Base-by-base conservation (phyloP, 2,888 invertebrate genomes). In the Odontothrips loti region DNA sequence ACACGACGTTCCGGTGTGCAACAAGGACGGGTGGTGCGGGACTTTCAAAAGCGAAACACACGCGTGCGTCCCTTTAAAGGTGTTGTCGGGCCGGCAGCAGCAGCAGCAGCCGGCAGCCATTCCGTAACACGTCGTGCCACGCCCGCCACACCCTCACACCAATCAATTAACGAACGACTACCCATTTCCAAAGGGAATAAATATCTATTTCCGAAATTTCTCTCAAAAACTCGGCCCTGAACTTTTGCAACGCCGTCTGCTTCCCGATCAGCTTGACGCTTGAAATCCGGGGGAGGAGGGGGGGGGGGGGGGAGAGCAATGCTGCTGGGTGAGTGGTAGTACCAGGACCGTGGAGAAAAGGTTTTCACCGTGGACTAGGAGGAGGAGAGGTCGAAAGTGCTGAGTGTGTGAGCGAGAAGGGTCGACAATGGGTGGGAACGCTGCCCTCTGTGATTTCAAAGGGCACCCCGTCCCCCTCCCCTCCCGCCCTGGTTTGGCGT, bases 381-480 rank as follows among this genome's bases (percentile, higher is more conserved):
- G 58, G n/a, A 58, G 58, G 58, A 20, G 23, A 27, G 12, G 68
- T 75, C 68, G 68, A 75, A 23, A 75, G 68, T 75, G 68, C 68
- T 23, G 68, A 3, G n/a, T 20, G 51, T 10, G 51, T 10, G 51
- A 51, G 51, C 58, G 58, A 4, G 58, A 15, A 20, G 15, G 11
- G 68, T 27, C 27, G 68, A 75, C 68, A 75, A 75, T 75, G 68
- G 34, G 27, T 75, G 68, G 68, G 68, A 75, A 27, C 58, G n/a
- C 58, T 51, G 48, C 10, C n/a, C 34, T 3, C 51, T 15, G 58
- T 6, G 58, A 43, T 43, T 43, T 43, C 58, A 58, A n/a, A 58
- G 17, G 34, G 58, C 58, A 15, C 58, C 58, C 58, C 58, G 6
- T 15, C 6, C 58, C 58, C 58, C 58, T 6, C 58, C 34, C 34